Conservation (phyloP, 2,888 invertebrate species). For the Brachynemurus nebulosus region DNA sequence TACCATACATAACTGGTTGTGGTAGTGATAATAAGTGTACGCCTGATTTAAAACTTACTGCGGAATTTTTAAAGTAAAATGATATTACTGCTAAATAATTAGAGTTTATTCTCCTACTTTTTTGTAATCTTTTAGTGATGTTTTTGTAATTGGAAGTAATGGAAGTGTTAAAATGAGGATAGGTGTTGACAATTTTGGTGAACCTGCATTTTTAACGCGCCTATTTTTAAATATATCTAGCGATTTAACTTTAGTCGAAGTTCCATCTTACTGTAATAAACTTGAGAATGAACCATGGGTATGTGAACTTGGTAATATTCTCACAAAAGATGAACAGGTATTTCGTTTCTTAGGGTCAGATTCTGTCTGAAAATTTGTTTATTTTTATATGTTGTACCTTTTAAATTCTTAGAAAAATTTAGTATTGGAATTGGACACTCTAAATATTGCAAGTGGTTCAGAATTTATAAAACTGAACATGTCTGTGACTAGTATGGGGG, state of each 20-base stretch:
- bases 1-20: constrained; percentile 5
- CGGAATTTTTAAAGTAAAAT: too few relatives aligned
- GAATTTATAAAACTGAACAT: too few relatives aligned
- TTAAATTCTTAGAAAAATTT: too few relatives aligned
- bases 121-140: neutral
- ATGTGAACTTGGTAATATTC: neutral
- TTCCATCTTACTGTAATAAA: neutral
- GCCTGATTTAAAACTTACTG: neutral
- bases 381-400: too few relatives aligned
- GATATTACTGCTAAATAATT: too few relatives aligned
- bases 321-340: too few relatives aligned
- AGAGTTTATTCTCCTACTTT: too few relatives aligned
- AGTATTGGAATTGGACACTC: too few relatives aligned
- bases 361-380: too few relatives aligned
- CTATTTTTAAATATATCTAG: neutral
- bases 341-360: too few relatives aligned
- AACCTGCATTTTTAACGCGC: constrained; percentile 4
- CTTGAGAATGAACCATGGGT: neutral
- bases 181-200: neutral
- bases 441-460: too few relatives aligned
- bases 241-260: neutral
- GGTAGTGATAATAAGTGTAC: neutral
- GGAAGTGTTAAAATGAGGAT: neutral
- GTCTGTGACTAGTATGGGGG: too few relatives aligned
- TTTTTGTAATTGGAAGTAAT: neutral